Base-by-base conservation (phyloP, 2,888 invertebrate species). In the Coelinius sp. region DNA sequence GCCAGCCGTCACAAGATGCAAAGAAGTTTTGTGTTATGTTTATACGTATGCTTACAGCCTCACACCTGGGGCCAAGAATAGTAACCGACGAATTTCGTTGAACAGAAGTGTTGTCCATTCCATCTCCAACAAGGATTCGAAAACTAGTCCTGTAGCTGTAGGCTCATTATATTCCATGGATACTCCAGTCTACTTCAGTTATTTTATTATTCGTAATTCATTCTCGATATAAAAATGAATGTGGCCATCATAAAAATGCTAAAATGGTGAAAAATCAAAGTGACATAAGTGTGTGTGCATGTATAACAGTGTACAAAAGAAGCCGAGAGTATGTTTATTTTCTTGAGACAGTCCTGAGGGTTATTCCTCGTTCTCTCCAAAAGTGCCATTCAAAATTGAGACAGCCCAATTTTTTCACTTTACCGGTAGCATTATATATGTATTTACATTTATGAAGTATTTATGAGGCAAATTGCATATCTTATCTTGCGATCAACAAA, bases 1-100 rank as follows among this genome's bases (percentile, higher is more conserved):
- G 31, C 66, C 68, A 63, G 71, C 70, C 69, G 66, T 52, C 66
- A 20, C 35, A 38, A 63, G 62, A 67, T 66, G 67, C 63, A 49
- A 63, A 68, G 68, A 80, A 81, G 81, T 82, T 31, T 59, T 35
- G 81, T 80, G 80, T 81, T 80, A 80, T 85, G 84, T 85, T 85
- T 85, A 85, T 80, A 80, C 70, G 63, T 77, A n/a, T 77, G 77
- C 81, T 81, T 85, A 84, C 83, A 85, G 81, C 67, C 82, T 85
- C 78, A 79, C 85, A 86, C 85, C 85, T 86, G 85, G 85, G 77
- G 79, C 78, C 81, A 80, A 80, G 81, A 86, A 86, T 86, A 86
- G 84, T 82, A 75, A 10, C 46, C 46, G 20, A 70, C 77, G 77
- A 72, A 75, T 77, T 77, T 75, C 68, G 64, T 75, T 74, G 71